A percentile compares a stretch with the other conserved stretches of the same genome.
Evolutionary conservation across 2,888 invertebrate species (phyloP).

Genomic region (Brachypterus glaber): DNA sequence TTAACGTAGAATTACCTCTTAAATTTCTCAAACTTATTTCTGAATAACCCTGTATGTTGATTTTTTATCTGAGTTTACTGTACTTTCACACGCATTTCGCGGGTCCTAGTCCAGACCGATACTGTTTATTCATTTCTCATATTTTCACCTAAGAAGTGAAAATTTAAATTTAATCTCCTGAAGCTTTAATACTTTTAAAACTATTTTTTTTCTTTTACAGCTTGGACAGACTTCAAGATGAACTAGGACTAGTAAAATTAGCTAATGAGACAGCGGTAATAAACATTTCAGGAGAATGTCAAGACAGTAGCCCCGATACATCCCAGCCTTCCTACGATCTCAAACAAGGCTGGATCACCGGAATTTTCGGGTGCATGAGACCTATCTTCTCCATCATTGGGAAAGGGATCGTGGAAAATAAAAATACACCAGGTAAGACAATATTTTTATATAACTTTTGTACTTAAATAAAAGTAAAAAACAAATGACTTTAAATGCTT

Average conservation of each 20-base stretch:
- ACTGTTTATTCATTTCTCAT: too few species aligned
- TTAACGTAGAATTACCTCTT: too few species aligned
- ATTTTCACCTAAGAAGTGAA: too few species aligned
- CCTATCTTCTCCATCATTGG: slow-evolving; percentile 82
- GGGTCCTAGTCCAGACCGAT: too few species aligned
- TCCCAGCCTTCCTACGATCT: slow-evolving; percentile 39
- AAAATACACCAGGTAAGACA: slow-evolving; percentile 50
- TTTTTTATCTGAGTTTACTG: too few species aligned
- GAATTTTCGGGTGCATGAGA: slow-evolving; percentile 78
- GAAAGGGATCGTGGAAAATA: slow-evolving; percentile 63
- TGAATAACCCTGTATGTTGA: too few species aligned
- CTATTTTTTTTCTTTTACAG: slow-evolving; percentile 43
- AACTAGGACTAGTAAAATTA: slow-evolving; percentile 42
- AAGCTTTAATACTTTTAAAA: too few species aligned
- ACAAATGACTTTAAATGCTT: too few species aligned
- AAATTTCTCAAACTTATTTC: too few species aligned
- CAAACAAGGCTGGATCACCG: slow-evolving; percentile 68
- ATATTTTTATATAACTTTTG: too few species aligned
- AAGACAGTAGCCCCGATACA: slow-evolving; percentile 43
- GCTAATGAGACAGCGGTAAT: slow-evolving; percentile 33
- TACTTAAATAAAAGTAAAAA: neutral
- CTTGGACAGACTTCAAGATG: slow-evolving; percentile 56
- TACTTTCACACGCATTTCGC: too few species aligned
- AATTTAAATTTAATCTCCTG: too few species aligned
- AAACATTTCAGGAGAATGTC: slow-evolving; percentile 37